Evolutionary conservation across 2,113 vertebrate species (phyloP).

Genomic region (Bolborhynchus lineola): DNA sequence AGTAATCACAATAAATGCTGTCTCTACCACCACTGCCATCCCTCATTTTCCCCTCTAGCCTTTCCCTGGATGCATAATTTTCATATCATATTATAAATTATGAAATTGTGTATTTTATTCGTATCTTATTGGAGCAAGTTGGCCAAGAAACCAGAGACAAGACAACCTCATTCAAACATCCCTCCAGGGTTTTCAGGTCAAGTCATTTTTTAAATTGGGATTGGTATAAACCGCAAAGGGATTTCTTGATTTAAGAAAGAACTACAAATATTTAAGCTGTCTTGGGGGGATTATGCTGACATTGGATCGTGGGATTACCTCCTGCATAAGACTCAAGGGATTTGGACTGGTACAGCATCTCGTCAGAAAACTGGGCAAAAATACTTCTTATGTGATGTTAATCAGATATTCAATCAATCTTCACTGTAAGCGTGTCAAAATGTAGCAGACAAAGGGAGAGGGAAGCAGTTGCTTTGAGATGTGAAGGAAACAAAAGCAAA

Average conservation of each 20-base stretch:
- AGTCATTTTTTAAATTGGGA: slow-evolving; percentile 64
- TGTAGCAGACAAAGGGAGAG: slow-evolving; percentile 28
- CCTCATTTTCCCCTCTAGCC: slow-evolving; percentile 31
- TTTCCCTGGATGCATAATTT: slow-evolving; percentile 64
- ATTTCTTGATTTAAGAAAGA: slow-evolving; percentile 75
- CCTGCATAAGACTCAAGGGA: slow-evolving; percentile 66
- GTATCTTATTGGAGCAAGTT: slow-evolving; percentile 53
- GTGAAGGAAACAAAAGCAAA: not conserved
- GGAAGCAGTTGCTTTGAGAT: not conserved
- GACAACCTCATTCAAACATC: slow-evolving; percentile 54
- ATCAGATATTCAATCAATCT: slow-evolving; percentile 60
- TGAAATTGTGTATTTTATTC: slow-evolving; percentile 59
- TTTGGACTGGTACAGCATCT: slow-evolving; percentile 66
- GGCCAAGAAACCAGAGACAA: slow-evolving; percentile 53
- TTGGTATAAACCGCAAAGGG: slow-evolving; percentile 63
- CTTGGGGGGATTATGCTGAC: slow-evolving; percentile 71
- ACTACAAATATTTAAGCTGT: slow-evolving; percentile 74
- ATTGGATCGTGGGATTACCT: slow-evolving; percentile 74
- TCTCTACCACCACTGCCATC: slow-evolving; percentile 8
- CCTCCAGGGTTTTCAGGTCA: slow-evolving; percentile 49
- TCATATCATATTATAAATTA: slow-evolving; percentile 63
- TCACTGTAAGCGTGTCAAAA: slow-evolving; percentile 27
- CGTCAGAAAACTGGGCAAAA: slow-evolving; percentile 66
- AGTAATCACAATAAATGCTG: slow-evolving; percentile 77
- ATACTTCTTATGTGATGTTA: slow-evolving; percentile 61